phyloP scores from a whole-genome alignment of 2,797 vertebrate species.

The Onychomys arenicola region DNA sequence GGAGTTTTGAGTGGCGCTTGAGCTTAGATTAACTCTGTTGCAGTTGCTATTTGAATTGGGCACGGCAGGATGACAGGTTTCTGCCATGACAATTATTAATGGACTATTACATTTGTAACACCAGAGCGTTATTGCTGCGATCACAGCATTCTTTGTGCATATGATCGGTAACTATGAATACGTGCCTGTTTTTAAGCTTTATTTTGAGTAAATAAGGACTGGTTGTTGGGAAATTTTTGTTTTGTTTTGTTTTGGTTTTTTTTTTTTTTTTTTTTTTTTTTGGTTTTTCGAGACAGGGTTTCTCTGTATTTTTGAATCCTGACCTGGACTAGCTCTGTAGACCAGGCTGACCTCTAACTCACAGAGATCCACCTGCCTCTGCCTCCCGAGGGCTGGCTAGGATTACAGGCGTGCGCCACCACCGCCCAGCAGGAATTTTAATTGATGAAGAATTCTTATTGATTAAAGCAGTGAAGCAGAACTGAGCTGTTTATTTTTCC shows the following conservation, averaged over 20 bases:
- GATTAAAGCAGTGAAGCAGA: slow-evolving; percentile 21
- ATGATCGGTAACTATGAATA: not conserved
- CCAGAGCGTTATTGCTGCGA: not conserved
- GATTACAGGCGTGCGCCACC: too few relatives aligned
- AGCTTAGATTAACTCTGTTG: not conserved
- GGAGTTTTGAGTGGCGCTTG: not conserved
- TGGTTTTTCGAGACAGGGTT: too few relatives aligned
- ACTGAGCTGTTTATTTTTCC: not conserved
- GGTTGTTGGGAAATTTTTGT: not conserved
- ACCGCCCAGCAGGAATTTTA: too few relatives aligned
- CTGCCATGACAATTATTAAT: not conserved
- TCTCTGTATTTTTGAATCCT: too few relatives aligned
- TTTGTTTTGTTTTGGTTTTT: too few relatives aligned
- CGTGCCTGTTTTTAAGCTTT: slow-evolving; percentile 6
- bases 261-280: too few relatives aligned
- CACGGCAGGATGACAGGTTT: not conserved
- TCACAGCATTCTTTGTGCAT: not conserved
- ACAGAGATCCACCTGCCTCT: too few relatives aligned
- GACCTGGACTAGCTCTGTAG: too few relatives aligned
- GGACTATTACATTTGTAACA: not conserved
- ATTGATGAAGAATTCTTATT: not conserved
- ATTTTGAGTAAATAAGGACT: slow-evolving; percentile 33
- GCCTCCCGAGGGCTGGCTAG: too few relatives aligned
- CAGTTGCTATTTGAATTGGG: not conserved
- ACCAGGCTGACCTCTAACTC: too few relatives aligned